Conservation (phyloP, 1,140 invertebrate genomes). For the Leptinotarsa defecta region DNA sequence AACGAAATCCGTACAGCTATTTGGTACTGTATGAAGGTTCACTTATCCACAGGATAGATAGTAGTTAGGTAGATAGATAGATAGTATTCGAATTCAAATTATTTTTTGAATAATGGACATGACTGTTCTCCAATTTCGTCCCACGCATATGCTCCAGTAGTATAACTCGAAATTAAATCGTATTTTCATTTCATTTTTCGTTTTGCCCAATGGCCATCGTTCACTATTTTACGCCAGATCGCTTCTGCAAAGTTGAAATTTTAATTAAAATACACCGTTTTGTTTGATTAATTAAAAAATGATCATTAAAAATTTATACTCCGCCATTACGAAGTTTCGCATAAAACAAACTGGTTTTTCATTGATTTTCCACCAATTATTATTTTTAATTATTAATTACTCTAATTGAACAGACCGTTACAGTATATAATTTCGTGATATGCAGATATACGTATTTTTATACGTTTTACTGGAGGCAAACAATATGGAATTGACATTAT, state of each 20-base stretch:
- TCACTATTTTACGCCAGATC: conserved; percentile 11
- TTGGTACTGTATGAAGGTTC: no score
- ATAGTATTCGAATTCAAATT: no score
- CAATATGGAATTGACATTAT: no score
- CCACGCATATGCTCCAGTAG: no score
- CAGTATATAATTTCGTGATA: conserved; percentile 9
- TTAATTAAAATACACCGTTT: conserved; percentile 29
- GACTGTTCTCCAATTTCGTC: no score
- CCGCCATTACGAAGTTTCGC: conserved; percentile 20
- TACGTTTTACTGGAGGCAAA: background rate
- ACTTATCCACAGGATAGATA: no score
- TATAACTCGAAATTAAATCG: no score
- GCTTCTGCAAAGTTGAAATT: conserved; percentile 25
- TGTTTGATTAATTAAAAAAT: conserved; percentile 32
- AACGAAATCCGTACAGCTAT: no score
- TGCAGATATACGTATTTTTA: background rate
- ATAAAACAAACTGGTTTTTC: conserved; percentile 25
- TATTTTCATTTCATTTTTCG: background rate
- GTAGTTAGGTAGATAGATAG: no score
- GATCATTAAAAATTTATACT: conserved; percentile 31
- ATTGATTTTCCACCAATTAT: conserved; percentile 29
- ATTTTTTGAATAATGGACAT: no score
- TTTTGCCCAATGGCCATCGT: conserved; percentile 6
- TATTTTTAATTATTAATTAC: conserved; percentile 32
- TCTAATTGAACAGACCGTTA: conserved; percentile 29